These are phyloP conservation scores for Trinectes maculatus DNA, from an alignment of 2,113 vertebrate species.

Conservation along the genomic window DNA sequence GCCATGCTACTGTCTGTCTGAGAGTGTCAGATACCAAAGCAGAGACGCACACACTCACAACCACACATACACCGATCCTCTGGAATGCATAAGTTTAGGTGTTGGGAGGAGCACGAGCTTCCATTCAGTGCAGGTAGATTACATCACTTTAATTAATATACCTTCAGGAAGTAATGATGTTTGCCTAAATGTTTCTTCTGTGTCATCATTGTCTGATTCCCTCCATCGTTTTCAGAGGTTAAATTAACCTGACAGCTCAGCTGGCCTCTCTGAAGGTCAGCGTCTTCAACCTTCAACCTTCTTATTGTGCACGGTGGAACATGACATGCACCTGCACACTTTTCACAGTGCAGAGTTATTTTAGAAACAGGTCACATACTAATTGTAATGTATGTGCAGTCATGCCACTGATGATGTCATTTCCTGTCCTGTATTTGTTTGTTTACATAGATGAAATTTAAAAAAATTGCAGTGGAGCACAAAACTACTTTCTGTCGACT, in stretches of 20 bases:
- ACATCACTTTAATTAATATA: conserved; percentile 6
- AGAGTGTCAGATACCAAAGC: conserved; percentile 58
- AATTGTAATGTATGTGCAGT: too few species aligned
- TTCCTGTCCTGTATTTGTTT: too few species aligned
- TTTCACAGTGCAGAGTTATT: too few species aligned
- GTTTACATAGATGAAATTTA: too few species aligned
- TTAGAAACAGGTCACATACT: too few species aligned
- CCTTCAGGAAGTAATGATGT: conserved; percentile 45
- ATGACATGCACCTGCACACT: too few species aligned
- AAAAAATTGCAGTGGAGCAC: too few species aligned
- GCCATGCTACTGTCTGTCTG: conserved; percentile 59
- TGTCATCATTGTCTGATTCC: conserved; percentile 47
- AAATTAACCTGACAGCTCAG: conserved; percentile 48
- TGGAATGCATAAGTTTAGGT: conserved; percentile 30
- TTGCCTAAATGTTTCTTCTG: conserved; percentile 25
- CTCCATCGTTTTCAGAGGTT: conserved; percentile 29
- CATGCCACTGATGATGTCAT: too few species aligned
- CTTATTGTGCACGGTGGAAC: too few species aligned
- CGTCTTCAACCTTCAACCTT: too few species aligned
- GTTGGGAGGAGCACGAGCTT: conserved; percentile 9
- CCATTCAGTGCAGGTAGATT: conserved; percentile 6
- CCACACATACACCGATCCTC: background rate
- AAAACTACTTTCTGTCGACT: too few species aligned
- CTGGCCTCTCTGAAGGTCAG: conserved; percentile 57
- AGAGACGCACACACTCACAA: conserved; percentile 19